These are phyloP conservation scores for Drosophila kurseongensis DNA, from an alignment of 1,140 invertebrate genomes.

Conservation along the genomic window DNA sequence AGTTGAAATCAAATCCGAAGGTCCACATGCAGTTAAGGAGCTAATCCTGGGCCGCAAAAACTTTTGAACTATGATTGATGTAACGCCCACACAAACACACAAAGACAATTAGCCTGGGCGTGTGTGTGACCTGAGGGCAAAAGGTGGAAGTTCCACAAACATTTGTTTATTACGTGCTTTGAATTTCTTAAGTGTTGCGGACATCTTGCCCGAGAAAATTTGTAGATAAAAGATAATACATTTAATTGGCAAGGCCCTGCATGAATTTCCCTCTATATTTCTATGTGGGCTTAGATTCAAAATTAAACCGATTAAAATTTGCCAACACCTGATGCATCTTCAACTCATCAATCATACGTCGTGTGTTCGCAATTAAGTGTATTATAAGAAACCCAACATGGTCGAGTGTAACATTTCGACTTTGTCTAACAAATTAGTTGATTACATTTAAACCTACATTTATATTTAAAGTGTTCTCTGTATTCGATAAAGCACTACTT, in stretches of 20 bases:
- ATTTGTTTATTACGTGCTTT: conserved; percentile 69
- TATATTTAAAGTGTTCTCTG: too few relatives aligned
- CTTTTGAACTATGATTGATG: conserved; percentile 82
- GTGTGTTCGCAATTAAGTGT: conserved; percentile 37
- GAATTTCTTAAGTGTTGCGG: conserved; percentile 47
- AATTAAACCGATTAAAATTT: conserved; percentile 40
- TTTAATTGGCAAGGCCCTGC: conserved; percentile 32
- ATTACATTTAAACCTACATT: too few relatives aligned
- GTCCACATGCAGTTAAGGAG: conserved; percentile 62
- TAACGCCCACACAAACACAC: conserved; percentile 23
- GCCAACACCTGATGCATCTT: conserved; percentile 14
- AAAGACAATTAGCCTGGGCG: conserved; percentile 56
- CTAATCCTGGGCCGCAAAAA: conserved; percentile 67
- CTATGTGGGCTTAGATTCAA: background rate
- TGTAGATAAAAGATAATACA: conserved; percentile 45
- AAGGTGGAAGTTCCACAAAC: conserved; percentile 60
- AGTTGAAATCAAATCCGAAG: conserved; percentile 35
- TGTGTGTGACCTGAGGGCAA: conserved; percentile 21
- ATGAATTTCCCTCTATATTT: conserved; percentile 6
- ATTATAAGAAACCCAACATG: conserved; percentile 4
- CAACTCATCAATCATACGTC: conserved; percentile 58
- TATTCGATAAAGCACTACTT: too few relatives aligned
- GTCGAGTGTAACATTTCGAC: conserved; percentile 18
- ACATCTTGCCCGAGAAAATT: conserved; percentile 24
- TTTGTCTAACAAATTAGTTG: background rate